These are phyloP conservation scores for Menidia menidia DNA, from an alignment of 2,797 vertebrate genomes.

Conservation along the genomic window DNA sequence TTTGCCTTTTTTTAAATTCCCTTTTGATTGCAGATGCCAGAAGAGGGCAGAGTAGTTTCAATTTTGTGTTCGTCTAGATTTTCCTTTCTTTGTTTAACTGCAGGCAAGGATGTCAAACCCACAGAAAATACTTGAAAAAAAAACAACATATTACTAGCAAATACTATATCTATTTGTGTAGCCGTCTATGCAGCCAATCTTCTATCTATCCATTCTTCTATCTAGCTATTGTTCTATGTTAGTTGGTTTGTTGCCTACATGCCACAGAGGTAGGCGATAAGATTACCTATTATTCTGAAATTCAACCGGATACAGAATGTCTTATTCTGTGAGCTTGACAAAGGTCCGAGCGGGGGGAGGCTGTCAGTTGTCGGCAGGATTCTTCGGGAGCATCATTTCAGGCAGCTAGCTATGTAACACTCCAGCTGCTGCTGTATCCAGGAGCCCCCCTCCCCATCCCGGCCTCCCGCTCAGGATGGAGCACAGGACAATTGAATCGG, in stretches of 20 bases:
- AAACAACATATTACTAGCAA: not conserved
- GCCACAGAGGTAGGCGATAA: too few relatives aligned
- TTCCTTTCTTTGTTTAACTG: not conserved
- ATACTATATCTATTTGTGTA: too few relatives aligned
- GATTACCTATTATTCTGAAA: conserved; percentile 55
- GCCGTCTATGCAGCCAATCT: too few relatives aligned
- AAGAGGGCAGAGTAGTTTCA: conserved; percentile 1
- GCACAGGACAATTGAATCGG: conserved; percentile 42
- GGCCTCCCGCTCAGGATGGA: conserved; percentile 67
- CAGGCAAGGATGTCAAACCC: not conserved
- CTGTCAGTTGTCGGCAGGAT: conserved; percentile 31
- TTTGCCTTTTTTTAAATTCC: not conserved
- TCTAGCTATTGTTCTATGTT: too few relatives aligned
- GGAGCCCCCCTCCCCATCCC: conserved; percentile 33
- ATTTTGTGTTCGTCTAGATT: not conserved
- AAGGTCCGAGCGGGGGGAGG: conserved; percentile 17
- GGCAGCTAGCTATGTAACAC: conserved; percentile 49
- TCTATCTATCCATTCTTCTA: too few relatives aligned
- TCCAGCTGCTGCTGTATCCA: conserved; percentile 17
- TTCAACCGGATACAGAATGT: conserved; percentile 10
- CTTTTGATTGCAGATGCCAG: not conserved
- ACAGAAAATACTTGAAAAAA: not conserved
- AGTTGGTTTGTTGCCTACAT: too few relatives aligned
- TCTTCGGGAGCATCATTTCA: conserved; percentile 23
- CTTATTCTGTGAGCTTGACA: conserved; percentile 11